Evolutionary conservation across 2,888 invertebrate genomes (phyloP).

Genomic region (Orgyia antiqua): DNA sequence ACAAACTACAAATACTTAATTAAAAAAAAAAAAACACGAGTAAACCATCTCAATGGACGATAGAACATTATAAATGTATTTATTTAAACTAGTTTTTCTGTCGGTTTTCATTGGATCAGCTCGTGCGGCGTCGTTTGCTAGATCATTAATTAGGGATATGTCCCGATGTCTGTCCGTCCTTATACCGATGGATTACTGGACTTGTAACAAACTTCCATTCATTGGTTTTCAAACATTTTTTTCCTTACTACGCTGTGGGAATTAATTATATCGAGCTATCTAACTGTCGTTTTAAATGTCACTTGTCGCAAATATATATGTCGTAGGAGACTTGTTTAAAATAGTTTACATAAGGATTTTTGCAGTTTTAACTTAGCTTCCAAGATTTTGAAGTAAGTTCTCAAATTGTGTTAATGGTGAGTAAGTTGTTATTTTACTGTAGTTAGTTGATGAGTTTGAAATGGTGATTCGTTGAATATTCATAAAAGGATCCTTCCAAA

Average conservation of each 20-base stretch:
- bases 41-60: conserved; percentile 28
- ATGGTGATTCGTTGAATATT: too few relatives aligned
- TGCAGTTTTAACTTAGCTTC: too few relatives aligned
- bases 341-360: background rate
- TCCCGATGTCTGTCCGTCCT: conserved; percentile 33
- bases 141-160: conserved; percentile 64
- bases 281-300: conserved; percentile 2
- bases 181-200: conserved; percentile 27
- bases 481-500: too few relatives aligned
- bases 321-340: background rate
- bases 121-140: conserved; percentile 46
- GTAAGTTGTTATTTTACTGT: too few relatives aligned
- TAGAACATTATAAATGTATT: too few relatives aligned
- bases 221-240: conserved; percentile 13
- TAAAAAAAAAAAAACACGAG: too few relatives aligned
- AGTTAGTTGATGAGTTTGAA: too few relatives aligned
- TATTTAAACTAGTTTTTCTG: conserved; percentile 54
- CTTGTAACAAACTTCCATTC: conserved; percentile 21
- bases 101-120: conserved; percentile 43
- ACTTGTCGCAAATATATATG: too few relatives aligned
- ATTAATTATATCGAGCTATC: too few relatives aligned
- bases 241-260: conserved; percentile 14
- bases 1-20: too few relatives aligned
- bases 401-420: too few relatives aligned
- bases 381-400: too few relatives aligned